A percentile compares a stretch with the other conserved stretches of the same genome.
phyloP scores from a whole-genome alignment of 2,797 vertebrate species.

The Eospalax fontanierii region DNA sequence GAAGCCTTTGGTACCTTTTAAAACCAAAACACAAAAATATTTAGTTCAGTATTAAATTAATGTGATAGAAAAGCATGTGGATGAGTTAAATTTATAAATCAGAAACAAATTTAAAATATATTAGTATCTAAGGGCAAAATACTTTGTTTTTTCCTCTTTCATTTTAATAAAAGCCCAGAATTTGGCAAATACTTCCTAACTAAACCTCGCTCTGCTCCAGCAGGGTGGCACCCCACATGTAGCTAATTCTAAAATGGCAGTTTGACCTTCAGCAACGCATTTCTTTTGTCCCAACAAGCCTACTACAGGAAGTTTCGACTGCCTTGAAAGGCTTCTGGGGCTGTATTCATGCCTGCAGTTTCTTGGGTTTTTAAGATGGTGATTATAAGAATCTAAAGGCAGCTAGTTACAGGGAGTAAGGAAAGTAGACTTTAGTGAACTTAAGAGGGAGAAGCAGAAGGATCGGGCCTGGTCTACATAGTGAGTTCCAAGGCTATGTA shows the following conservation, averaged over 20 bases:
- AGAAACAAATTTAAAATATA: constrained; percentile 75
- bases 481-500: background rate
- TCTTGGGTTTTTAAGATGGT: constrained; percentile 58
- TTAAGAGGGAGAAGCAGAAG: background rate
- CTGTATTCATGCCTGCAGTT: constrained; percentile 4
- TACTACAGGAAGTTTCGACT: constrained; percentile 48
- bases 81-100: constrained; percentile 68
- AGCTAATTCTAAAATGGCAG: constrained; percentile 52
- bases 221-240: constrained; percentile 16
- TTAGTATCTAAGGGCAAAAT: constrained; percentile 45
- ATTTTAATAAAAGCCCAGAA: constrained; percentile 61
- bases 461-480: background rate
- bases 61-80: constrained; percentile 63
- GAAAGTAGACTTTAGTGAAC: background rate
- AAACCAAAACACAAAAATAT: constrained; percentile 63
- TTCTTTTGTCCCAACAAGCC: constrained; percentile 41
- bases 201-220: constrained; percentile 50
- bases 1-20: constrained; percentile 78
- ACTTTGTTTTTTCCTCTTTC: constrained; percentile 62
- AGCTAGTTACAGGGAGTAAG: constrained; percentile 34
- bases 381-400: constrained; percentile 57
- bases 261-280: constrained; percentile 41
- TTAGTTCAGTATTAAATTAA: constrained; percentile 72
- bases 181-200: constrained; percentile 61
- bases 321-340: constrained; percentile 55